Base-by-base conservation (phyloP, 1,140 invertebrate species). In the Hydropsyche tenuis region DNA sequence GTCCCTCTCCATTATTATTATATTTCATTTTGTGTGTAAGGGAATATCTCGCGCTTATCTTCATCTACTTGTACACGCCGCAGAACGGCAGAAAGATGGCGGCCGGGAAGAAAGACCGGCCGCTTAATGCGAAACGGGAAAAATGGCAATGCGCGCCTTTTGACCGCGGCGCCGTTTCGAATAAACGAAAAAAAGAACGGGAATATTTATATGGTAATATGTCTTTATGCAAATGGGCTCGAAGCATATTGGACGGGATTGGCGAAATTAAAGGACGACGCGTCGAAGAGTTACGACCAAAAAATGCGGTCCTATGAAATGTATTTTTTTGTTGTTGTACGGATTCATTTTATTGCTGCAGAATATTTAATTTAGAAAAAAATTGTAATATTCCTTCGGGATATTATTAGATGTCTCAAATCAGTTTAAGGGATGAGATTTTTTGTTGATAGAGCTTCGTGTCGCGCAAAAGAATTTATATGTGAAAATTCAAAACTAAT, bases 171-270 rank as follows among this genome's bases (percentile, higher is more conserved):
- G 30, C 30, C 45, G 45, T 60, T 60, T 25, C 56, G 22, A 27
- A 3, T 20, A 60, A 60, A 3, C 5, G 56, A 25, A 60, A 3
- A 60, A 60, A 60, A 60, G 6, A 60, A 37, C 30, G 3, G 30
- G 22, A 60, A 23, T 25, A 60, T 60, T 60, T 60, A 27, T 60
- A 60, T 60, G 56, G 23, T 23, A 60, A 60, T 60, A 20, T 60
- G 22, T 60, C 7, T 60, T 60, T 60, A 60, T 60, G 56, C 23
- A 60, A 60, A 60, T 60, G 11, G 5, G 14, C 7, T 12, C 56
- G 22, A 22, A 60, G 18, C 22, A 20, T 60, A 60, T 60, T 23
- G 56, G 23, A 25, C 22, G 23, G 23, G 56, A 60, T 60, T 60
- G 20, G 18, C 20, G 12, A 60, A 60, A 60, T 60, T 25, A 60